Percentiles rank a stretch among this genome's conserved stretches.
Evolutionary conservation across 1,140 invertebrate species (phyloP).

Genomic region (Penaeus vannamei): DNA sequence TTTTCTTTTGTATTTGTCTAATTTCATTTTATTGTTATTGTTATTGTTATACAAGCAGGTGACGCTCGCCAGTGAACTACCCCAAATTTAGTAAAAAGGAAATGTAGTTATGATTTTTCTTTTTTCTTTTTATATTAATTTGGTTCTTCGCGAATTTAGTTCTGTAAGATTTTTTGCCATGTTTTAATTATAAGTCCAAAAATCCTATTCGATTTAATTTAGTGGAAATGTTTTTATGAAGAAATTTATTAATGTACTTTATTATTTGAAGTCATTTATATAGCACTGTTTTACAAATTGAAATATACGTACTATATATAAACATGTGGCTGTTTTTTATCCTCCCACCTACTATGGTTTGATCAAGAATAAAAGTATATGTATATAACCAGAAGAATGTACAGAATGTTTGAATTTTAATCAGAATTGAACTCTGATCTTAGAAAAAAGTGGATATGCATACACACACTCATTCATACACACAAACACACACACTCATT

Average conservation of each 20-base stretch:
- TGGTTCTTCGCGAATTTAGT: not conserved
- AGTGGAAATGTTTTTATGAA: conserved; percentile 51
- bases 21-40: too few relatives aligned
- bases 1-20: too few relatives aligned
- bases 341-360: not conserved
- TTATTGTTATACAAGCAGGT: too few relatives aligned
- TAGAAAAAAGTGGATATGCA: not conserved
- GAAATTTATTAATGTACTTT: conserved; percentile 58
- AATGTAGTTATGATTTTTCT: not conserved
- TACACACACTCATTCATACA: conserved; percentile 4
- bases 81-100: too few relatives aligned
- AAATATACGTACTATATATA: conserved; percentile 57
- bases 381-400: not conserved
- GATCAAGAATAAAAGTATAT: too few relatives aligned
- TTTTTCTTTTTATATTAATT: conserved; percentile 16
- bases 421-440: not conserved
- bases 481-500: conserved; percentile 12
- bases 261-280: conserved; percentile 60
- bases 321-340: not conserved
- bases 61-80: too few relatives aligned
- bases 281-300: conserved; percentile 48
- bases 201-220: conserved; percentile 48
- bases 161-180: conserved; percentile 41
- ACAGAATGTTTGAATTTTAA: too few relatives aligned
- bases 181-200: conserved; percentile 46